phyloP scores from a whole-genome alignment of 2,888 invertebrate species.

The Itoplectis maculator region DNA sequence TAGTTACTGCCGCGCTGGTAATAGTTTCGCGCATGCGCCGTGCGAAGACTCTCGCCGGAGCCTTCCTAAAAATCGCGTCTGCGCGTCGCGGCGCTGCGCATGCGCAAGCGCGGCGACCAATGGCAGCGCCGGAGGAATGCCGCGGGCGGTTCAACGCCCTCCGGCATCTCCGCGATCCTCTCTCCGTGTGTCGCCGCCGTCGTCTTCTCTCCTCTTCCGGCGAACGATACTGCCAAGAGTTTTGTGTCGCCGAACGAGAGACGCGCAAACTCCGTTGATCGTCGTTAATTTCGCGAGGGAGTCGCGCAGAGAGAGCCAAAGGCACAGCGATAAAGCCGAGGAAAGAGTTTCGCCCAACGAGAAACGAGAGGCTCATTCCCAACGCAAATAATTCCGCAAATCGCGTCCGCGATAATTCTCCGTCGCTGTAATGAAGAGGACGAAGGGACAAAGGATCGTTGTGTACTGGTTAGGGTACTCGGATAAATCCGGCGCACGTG shows the following conservation, averaged over 20 bases:
- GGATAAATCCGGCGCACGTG: background rate
- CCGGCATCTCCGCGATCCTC: slow-evolving; percentile 66
- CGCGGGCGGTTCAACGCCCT: slow-evolving; percentile 79
- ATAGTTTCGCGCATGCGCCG: background rate
- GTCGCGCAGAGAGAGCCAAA: background rate
- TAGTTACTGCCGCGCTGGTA: no score
- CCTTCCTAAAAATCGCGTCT: slow-evolving; percentile 1
- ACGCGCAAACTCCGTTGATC: slow-evolving; percentile 14
- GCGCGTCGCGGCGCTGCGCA: slow-evolving; percentile 34
- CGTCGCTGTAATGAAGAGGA: slow-evolving; percentile 46
- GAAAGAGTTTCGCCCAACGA: background rate
- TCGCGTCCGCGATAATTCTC: slow-evolving; percentile 41
- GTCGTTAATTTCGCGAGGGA: slow-evolving; percentile 4
- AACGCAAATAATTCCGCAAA: slow-evolving; percentile 54
- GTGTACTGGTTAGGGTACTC: slow-evolving; percentile 42
- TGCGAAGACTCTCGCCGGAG: background rate
- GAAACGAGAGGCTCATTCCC: background rate
- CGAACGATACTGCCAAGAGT: slow-evolving; percentile 36
- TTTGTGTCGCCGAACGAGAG: slow-evolving; percentile 22
- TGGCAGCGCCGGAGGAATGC: slow-evolving; percentile 74
- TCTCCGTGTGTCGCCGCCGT: slow-evolving; percentile 53
- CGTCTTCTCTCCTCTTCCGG: slow-evolving; percentile 67
- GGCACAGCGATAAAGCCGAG: background rate
- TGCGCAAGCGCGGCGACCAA: slow-evolving; percentile 59
- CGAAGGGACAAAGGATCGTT: slow-evolving; percentile 61